Conservation (phyloP, 2,113 vertebrate species). For the Maylandia zebra region DNA sequence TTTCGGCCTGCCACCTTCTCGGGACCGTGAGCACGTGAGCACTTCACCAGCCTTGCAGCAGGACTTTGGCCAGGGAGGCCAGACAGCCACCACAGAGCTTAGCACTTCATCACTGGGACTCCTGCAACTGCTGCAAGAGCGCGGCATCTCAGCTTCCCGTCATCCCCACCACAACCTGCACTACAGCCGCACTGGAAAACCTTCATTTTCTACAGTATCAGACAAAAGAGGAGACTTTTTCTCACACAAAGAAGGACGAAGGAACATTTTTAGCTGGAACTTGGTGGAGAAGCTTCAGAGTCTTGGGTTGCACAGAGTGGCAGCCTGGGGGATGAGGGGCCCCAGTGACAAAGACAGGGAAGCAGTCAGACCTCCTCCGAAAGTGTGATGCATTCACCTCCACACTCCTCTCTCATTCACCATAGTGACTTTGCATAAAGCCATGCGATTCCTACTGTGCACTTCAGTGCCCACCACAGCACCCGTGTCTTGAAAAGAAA, state of each 20-base stretch:
- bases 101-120: conserved; percentile 50
- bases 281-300: conserved; percentile 75
- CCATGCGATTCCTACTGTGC: neutral
- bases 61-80: neutral
- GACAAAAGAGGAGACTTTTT: neutral
- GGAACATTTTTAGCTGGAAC: conserved; percentile 74
- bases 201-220: neutral
- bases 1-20: conserved; percentile 75
- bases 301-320: conserved; percentile 76
- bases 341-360: neutral
- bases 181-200: neutral
- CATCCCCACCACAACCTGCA: neutral
- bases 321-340: conserved; percentile 59
- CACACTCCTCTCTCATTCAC: neutral
- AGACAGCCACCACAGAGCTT: neutral
- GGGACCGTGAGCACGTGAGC: conserved; percentile 71
- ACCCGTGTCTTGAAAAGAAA: conserved; percentile 2
- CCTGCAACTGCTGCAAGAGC: conserved; percentile 61
- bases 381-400: neutral
- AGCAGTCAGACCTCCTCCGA: neutral
- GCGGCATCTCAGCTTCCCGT: conserved; percentile 63
- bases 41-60: neutral
- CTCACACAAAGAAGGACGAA: neutral
- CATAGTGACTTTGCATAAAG: conserved; percentile 21
- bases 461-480: conserved; percentile 3